Base-by-base conservation (phyloP, 23 tunicate species). In the Halocynthia roretzi region DNA sequence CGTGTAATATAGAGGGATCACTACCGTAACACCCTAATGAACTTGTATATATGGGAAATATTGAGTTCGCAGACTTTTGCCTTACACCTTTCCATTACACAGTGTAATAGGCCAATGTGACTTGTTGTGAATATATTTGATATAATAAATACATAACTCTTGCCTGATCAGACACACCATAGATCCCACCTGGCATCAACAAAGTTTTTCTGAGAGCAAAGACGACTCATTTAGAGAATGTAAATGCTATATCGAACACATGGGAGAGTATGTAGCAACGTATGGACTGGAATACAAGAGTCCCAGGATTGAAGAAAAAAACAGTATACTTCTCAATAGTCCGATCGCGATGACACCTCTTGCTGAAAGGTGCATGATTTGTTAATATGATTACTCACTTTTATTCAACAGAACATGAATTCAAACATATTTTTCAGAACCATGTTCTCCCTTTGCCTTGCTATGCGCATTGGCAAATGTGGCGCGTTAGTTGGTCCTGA, bases 251-350 rank as follows among this genome's bases (percentile, higher is more conserved):
- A 74, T 92, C 62, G 84, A 92, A 65, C 87, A 85, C 11, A 53
- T 92, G 74, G 81, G 83, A 12, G 56, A 86, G 51, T 54, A 51
- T 7, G 84, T 83, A 15, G 78, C 54, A 5, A 66, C 54, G 12
- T 92, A 86, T 62, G 98, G 92, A 20, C 81, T 68, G 68, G 98
- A 92, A 62, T 92, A 80, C 48, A 7, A 80, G 58, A 80, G 70
- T 53, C 56, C 78, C 5, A 22, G 31, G 23, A 56, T 53, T 54
- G 78, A 74, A 9, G 31, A 53, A 54, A 11, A 10, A 71, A 54
- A 62, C 49, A 74, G 31, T 53, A 54, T 21, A 8, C 50, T 21
- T 50, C 62, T 53, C 17, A 64, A 64, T 11, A 74, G 64, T 8
- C 78, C 78, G 56, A 75, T 75, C 23, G 93, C 75, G 7, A 82